Evolutionary conservation across 2,888 invertebrate species (phyloP), one percentile per base, ranked within the genome.

Genomic region (Epinotia nisella): DNA sequence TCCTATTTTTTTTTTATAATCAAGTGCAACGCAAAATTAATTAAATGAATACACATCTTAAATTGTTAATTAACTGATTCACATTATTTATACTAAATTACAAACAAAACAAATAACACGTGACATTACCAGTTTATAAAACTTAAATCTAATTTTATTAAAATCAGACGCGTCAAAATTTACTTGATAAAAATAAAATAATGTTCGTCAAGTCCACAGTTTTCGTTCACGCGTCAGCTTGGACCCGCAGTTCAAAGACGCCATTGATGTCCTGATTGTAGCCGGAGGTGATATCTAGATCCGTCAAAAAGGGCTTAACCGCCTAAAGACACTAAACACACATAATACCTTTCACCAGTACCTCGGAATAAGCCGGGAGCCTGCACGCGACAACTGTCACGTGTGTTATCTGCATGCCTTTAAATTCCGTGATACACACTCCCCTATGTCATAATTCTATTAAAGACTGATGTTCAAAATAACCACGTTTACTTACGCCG

Each of bases 201-300:
- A 51, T 15, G 15, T 55, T 21, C n/a, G 13, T 10, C 66, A 56
- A 62, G 56, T 68, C 21, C 62, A 58, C 61, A 68, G 72, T 72
- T 72, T 72, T 45, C 35, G 67, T 65, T 61, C 66, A 51, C 68
- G 53, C 62, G 19, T 35, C 56, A 53, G 29, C 51, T 11, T 62
- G 13, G 21, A 58, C 58, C 58, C 58, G 41, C 64, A 74, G 71
- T 65, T 77, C 76, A 77, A 77, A 77, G 75, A 74, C 61, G 62
- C 67, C 75, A 76, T 76, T 77, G 77, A 77, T 75, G 67, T 71
- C 73, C 73, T 74, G 72, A 68, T 72, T 72, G 60, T 67, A 71
- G 67, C 72, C 72, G 56, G 74, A 70, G 74, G 74, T 74, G 49
- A 49, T 49, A 65, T 64, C 29, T 45, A n/a, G 5, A 41, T 13